Evolutionary conservation across 1,140 invertebrate species (phyloP).

Genomic region (Drosophila simulans): DNA sequence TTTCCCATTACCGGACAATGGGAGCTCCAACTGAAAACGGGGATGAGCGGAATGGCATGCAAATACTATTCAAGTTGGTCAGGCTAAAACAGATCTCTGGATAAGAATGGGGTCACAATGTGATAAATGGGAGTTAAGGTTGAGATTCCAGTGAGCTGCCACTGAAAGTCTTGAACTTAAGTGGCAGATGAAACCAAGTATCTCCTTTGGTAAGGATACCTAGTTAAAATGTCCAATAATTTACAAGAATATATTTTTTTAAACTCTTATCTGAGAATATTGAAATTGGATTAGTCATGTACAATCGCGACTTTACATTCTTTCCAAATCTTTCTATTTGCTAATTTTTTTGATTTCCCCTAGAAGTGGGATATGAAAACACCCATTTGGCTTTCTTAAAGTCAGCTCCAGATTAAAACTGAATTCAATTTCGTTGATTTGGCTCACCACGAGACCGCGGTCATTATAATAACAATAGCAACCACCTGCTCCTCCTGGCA

Average conservation of each 20-base stretch:
- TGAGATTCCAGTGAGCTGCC: not conserved
- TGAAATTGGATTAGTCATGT: too few species aligned
- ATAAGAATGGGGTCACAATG: not conserved
- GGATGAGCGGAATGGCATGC: slow-evolving; percentile 11
- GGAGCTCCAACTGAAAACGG: not conserved
- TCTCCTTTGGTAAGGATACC: too few species aligned
- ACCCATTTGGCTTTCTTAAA: not conserved
- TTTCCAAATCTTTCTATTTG: not conserved
- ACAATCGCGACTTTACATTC: too few species aligned
- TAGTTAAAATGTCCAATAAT: too few species aligned
- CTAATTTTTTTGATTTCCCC: not conserved
- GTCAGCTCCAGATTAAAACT: not conserved
- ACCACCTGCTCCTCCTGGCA: slow-evolving; percentile 4
- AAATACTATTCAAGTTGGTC: slow-evolving; percentile 24
- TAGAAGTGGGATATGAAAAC: not conserved
- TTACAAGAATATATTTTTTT: too few species aligned
- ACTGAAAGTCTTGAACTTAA: not conserved
- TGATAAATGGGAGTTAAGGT: not conserved
- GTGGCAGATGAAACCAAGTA: not conserved
- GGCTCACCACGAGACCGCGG: not conserved
- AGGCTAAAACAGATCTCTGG: slow-evolving; percentile 6
- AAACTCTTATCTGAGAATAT: too few species aligned
- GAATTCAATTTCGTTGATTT: not conserved
- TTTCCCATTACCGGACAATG: slow-evolving; percentile 44
- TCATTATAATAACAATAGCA: slow-evolving; percentile 5